phyloP scores from a whole-genome alignment of 2,113 vertebrate genomes.

The Coregonus clupeaformis region DNA sequence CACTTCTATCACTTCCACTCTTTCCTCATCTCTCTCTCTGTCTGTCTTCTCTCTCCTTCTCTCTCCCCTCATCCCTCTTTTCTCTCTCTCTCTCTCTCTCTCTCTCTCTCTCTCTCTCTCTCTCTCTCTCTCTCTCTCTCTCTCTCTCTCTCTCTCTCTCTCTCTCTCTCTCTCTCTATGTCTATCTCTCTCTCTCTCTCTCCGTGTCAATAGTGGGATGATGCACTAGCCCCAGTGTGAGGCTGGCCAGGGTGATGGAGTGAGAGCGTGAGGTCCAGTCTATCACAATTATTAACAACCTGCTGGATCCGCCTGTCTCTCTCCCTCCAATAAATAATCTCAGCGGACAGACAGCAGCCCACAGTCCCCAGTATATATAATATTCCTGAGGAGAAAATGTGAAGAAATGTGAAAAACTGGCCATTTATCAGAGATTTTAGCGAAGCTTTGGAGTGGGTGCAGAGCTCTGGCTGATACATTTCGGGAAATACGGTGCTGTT shows the following conservation, averaged over 20 bases:
- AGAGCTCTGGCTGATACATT: constrained; percentile 52
- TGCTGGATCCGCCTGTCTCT: constrained; percentile 30
- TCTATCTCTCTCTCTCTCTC: background rate
- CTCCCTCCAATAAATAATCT: constrained; percentile 52
- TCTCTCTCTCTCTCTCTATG: background rate
- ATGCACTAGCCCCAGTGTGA: background rate
- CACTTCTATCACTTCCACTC: background rate
- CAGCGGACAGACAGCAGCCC: constrained; percentile 45
- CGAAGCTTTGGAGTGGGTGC: constrained; percentile 30
- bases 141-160: background rate
- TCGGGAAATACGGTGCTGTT: constrained; percentile 57
- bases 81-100: background rate
- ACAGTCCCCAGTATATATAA: constrained; percentile 1
- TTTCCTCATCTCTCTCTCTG: background rate
- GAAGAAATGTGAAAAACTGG: background rate
- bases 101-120: background rate
- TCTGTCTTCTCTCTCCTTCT: background rate
- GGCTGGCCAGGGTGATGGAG: constrained; percentile 9
- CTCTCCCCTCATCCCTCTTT: no score
- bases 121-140: background rate
- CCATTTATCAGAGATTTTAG: constrained; percentile 54
- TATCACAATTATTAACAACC: constrained; percentile 48
- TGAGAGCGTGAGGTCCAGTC: constrained; percentile 35
- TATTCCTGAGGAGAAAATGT: constrained; percentile 33
- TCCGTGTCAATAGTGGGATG: background rate